Conservation (phyloP, 2,888 invertebrate species). For the Bimastos eiseni region DNA sequence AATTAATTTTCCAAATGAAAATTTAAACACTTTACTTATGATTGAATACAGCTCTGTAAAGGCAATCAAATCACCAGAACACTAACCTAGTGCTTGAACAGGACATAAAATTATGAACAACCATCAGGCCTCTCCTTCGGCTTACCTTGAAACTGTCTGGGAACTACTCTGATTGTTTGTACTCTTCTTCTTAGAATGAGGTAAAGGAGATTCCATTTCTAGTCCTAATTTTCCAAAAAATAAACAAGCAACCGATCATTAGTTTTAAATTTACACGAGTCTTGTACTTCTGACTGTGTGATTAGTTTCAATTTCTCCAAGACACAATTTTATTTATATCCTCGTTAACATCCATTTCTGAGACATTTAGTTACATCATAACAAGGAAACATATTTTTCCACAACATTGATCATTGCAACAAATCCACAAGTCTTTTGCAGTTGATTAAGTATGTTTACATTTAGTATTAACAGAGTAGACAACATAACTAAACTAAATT, state of each 20-base stretch:
- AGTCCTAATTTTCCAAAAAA: slow-evolving; percentile 23
- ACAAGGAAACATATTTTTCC: background rate
- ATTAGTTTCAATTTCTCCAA: background rate
- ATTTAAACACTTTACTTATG: background rate
- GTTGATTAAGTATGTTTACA: background rate
- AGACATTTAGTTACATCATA: background rate
- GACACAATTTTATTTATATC: background rate
- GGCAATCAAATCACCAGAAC: background rate
- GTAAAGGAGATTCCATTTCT: slow-evolving; percentile 21
- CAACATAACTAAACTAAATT: slow-evolving; percentile 1
- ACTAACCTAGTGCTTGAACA: background rate
- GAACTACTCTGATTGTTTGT: slow-evolving; percentile 23
- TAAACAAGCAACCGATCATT: background rate
- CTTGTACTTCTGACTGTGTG: background rate
- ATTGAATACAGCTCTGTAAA: background rate
- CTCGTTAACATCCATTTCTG: background rate
- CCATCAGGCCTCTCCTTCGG: background rate
- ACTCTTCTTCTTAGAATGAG: slow-evolving; percentile 23
- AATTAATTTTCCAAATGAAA: background rate
- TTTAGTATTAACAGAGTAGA: background rate
- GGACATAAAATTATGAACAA: background rate
- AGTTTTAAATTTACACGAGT: background rate
- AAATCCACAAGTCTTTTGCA: background rate
- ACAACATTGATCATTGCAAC: background rate
- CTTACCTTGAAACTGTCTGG: background rate